Base-by-base conservation (phyloP, 2,797 vertebrate genomes). In the Caiman crocodilus region DNA sequence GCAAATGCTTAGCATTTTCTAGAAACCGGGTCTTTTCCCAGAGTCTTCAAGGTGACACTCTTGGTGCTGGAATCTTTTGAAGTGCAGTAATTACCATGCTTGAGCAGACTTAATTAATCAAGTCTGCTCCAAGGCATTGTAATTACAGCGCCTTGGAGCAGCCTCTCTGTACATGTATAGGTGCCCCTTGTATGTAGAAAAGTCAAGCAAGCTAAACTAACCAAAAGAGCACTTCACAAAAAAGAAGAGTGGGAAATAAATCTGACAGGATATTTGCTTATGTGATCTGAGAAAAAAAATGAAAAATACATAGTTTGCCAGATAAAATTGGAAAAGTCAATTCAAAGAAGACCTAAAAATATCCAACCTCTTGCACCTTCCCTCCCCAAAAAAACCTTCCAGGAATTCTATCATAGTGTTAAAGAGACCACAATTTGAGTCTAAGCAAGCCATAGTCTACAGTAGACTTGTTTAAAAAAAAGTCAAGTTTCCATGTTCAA, bases 191-290 rank as follows among this genome's bases (percentile, higher is more conserved):
- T 57, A 92, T 87, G 65, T 77, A 92, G 79, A 85, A 88, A 83
- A 92, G 35, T 10, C 60, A 81, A 50, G 75, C 88, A 71, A 81
- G 84, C 64, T n/a, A 83, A 20, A 16, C 50, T 56, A 82, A 55
- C 74, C 69, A 59, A 63, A 93, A 60, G 25, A 90, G 67, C 56
- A 55, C 1, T 0, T 80, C 60, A 77, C 60, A 77, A 58, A 83
- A 91, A 17, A 87, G 85, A 56, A 73, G 75, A 84, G 12, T n/a
- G 21, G 56, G 75, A 87, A 71, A 94, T 87, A 85, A 84, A 82
- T 55, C 88, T 95, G 84, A 67, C 86, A 75, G 11, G 14, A 63
- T 88, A 20, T 90, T 90, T 94, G 77, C 84, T 82, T 81, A 71
- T 65, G 65, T 65, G 65, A 61, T 83, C 59, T 20, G 17, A 21